phyloP scores from a whole-genome alignment of 2,888 invertebrate genomes.

The Chouioia cunea region DNA sequence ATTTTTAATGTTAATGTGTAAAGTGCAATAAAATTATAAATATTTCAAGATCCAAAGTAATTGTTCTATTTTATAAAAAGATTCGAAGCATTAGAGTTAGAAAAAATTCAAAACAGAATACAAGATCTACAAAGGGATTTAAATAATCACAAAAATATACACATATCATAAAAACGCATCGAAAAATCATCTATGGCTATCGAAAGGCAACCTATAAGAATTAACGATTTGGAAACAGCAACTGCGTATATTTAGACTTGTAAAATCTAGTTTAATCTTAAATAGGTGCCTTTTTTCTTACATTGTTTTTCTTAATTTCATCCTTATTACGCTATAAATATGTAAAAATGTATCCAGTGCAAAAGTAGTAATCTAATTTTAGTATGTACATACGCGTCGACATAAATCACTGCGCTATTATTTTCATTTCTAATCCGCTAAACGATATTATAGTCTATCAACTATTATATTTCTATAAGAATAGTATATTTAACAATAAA shows the following conservation, averaged over 20 bases:
- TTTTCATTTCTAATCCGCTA: slow-evolving; percentile 43
- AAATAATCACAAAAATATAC: too few relatives aligned
- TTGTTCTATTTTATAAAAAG: too few relatives aligned
- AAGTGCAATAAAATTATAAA: too few relatives aligned
- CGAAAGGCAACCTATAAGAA: slow-evolving; percentile 44
- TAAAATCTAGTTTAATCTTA: slow-evolving; percentile 40
- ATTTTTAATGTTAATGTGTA: too few relatives aligned
- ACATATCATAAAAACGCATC: slow-evolving; percentile 27
- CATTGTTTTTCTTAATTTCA: slow-evolving; percentile 35
- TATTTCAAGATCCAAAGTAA: too few relatives aligned
- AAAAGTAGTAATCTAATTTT: slow-evolving; percentile 48
- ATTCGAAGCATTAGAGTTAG: too few relatives aligned
- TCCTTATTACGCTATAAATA: slow-evolving; percentile 44
- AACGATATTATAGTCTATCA: slow-evolving; percentile 48
- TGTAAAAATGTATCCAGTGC: slow-evolving; percentile 45
- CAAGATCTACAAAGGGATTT: too few relatives aligned
- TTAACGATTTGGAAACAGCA: slow-evolving; percentile 39
- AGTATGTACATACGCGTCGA: slow-evolving; percentile 44
- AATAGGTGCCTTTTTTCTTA: slow-evolving; percentile 36
- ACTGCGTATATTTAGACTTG: slow-evolving; percentile 36
- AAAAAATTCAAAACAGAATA: too few relatives aligned
- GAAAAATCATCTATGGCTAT: slow-evolving; percentile 39
- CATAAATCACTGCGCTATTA: slow-evolving; percentile 38
- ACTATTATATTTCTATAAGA: slow-evolving; percentile 61
- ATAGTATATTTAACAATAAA: slow-evolving; percentile 64